Evolutionary conservation across 2,113 vertebrate genomes (phyloP), one percentile per base, ranked within the genome.

Genomic region (Mustela nigripes): DNA sequence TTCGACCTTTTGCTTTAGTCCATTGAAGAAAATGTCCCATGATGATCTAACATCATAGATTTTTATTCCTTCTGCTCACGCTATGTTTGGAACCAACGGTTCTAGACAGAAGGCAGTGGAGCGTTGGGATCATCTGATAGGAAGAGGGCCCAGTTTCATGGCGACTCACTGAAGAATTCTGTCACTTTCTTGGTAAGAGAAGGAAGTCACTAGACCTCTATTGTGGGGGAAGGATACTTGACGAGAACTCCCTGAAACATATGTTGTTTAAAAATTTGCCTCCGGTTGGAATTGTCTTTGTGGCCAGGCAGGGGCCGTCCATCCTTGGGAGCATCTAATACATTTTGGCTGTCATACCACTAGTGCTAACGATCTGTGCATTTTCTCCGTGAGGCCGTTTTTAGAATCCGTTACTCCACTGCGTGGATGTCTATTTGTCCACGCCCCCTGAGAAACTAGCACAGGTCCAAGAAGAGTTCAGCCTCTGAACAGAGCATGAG

Each of bases 391-490:
- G 19, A 92, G 48, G 58, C 31, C 36, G 8, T n/a, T 21, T 93
- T 63, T 48, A 58, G 67, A 48, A 45, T 6, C 21, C 2, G 18
- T 60, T 9, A 5, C 24, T 7, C 33, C 10, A 48, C 3, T 5
- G 0, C 0, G 24, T 33, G 58, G n/a, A 19, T 5, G 16, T 48
- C 24, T 45, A 1, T 12, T 1, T 31, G 24, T 65, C 8, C 2
- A 18, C 0, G 0, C 62, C n/a, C 22, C 48, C 24, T 9, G 58
- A 69, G 2, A 53, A 58, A 31, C 31, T 5, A 14, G 26, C 69
- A 82, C 3, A 11, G 63, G 42, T 48, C 16, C 14, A 56, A 31
- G 71, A 73, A 31, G 71, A 73, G 11, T 19, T 50, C 24, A 73
- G 86, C 22, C 4, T 15, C 58, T 18, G 42, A 22, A n/a, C 65